Base-by-base conservation (phyloP, 1,140 invertebrate genomes). In the Euschistus heros region DNA sequence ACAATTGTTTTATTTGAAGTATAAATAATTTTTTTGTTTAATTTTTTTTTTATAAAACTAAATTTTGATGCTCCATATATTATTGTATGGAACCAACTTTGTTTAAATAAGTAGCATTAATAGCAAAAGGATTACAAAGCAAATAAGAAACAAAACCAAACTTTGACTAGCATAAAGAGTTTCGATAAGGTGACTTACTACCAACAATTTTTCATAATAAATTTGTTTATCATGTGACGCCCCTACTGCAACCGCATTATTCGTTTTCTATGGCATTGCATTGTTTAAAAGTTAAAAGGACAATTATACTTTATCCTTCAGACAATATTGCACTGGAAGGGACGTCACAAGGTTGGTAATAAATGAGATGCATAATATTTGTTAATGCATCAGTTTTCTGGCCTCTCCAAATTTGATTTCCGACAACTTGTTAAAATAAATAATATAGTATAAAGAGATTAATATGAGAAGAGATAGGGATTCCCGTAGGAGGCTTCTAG, bases 51-150 rank as follows among this genome's bases (percentile, higher is more conserved):
- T 20, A 50, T 50, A 50, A 50, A 50, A 50, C 20, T 50, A 20
- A 57, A 24, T 57, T 57, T 26, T 27, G 6, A 26, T 57, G 18
- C 24, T 22, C 54, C 54, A 24, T 26, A n/a, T n/a, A n/a, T 15
- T 3, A 27, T 24, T 14, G 15, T 8, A 26, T 15, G 24, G 54
- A 24, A 7, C 18, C 18, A 24, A 27, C 26, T 57, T 20, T 17
- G 24, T 24, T 20, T 24, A 22, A 57, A 57, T 24, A 24, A 24
- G 15, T 24, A 57, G 54, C 54, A 57, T 57, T 57, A 57, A 57
- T 57, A 57, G 54, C 54, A 18, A 57, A 37, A 57, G 54, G 54
- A 57, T 57, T 57, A 57, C 54, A 26, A 57, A 57, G 54, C 54
- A 57, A 57, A 57, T 20, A 57, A 57, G 54, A 57, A 37, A 37